Conservation (phyloP, 2,888 invertebrate species). For the Cyclophora albipunctata region DNA sequence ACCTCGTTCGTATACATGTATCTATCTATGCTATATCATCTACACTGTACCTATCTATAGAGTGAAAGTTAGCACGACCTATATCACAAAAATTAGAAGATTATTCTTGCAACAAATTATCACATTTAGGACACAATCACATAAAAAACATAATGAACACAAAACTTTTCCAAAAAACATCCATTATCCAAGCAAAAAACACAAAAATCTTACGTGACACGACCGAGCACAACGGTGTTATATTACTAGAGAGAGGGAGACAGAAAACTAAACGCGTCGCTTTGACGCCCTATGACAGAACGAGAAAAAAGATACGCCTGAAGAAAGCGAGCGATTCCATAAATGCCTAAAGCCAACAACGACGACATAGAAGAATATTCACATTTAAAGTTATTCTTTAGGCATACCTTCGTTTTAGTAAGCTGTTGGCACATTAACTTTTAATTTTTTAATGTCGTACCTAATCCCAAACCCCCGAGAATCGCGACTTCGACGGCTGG, state of each 20-base stretch:
- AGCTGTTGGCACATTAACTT: conserved; percentile 70
- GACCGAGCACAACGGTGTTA: conserved; percentile 76
- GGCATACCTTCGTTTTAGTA: conserved; percentile 66
- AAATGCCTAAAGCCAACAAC: conserved; percentile 64
- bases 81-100: conserved; percentile 40
- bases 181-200: conserved; percentile 59
- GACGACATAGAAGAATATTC: conserved; percentile 42
- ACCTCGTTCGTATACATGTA: conserved; percentile 53
- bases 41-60: conserved; percentile 67
- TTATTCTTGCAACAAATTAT: conserved; percentile 31
- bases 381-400: conserved; percentile 31
- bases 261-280: conserved; percentile 55
- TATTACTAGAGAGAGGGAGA: conserved; percentile 72
- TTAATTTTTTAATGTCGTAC: conserved; percentile 62
- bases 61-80: conserved; percentile 73
- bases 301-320: conserved; percentile 61
- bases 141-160: conserved; percentile 32
- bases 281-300: conserved; percentile 53
- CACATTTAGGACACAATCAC: conserved; percentile 33
- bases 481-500: conserved; percentile 74
- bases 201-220: conserved; percentile 75
- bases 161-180: conserved; percentile 45
- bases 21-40: conserved; percentile 54
- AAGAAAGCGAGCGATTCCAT: conserved; percentile 74
- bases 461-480: conserved; percentile 70